Conservation (phyloP, 1,140 invertebrate genomes). For the Acarapis woodi region DNA sequence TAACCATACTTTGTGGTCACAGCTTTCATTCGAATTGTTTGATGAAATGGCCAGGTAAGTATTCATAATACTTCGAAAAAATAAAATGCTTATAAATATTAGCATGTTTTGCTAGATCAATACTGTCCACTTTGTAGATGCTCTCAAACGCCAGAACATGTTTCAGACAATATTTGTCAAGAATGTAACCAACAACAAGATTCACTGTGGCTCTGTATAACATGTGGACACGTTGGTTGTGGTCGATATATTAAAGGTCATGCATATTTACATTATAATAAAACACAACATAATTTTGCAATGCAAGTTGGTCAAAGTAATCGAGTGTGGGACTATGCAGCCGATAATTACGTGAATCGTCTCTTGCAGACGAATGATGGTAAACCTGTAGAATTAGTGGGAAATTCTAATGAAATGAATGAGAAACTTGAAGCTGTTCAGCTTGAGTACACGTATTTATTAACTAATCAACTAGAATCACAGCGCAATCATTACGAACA, state of each 20-base stretch:
- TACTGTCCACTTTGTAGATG: conserved; percentile 37
- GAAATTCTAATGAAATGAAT: conserved; percentile 7
- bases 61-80: too few relatives aligned
- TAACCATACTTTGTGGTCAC: conserved; percentile 95
- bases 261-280: conserved; percentile 55
- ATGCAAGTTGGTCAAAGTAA: conserved; percentile 59
- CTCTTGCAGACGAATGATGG: conserved; percentile 84
- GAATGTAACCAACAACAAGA: conserved; percentile 32
- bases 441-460: conserved; percentile 61
- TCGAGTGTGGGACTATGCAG: conserved; percentile 95
- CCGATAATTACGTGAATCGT: conserved; percentile 90
- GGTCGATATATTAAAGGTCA: conserved; percentile 45
- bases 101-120: too few relatives aligned
- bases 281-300: conserved; percentile 86
- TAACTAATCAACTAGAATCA: conserved; percentile 85
- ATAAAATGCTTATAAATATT: too few relatives aligned
- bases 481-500: conserved; percentile 80
- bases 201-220: conserved; percentile 80
- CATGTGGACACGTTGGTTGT: conserved; percentile 94
- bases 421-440: conserved; percentile 14
- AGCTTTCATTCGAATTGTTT: conserved; percentile 84
- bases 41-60: conserved; percentile 75
- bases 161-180: conserved; percentile 48
- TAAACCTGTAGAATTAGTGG: conserved; percentile 51
- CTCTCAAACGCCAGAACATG: conserved; percentile 68